Base-by-base conservation (phyloP, 2,888 invertebrate species). In the Eupithecia insigniata region DNA sequence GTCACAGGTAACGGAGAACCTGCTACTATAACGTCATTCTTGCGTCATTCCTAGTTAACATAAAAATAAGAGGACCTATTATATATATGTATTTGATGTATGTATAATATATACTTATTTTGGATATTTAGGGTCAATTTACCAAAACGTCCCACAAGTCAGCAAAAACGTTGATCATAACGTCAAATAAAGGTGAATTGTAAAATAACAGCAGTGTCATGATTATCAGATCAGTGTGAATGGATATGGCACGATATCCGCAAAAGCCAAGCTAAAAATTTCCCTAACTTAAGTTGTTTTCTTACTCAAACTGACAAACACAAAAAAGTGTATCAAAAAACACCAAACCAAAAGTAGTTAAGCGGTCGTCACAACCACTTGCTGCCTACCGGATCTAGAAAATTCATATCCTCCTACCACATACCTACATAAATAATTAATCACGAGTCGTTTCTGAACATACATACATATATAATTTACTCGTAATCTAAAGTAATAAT, bases 351-450 rank as follows among this genome's bases (percentile, higher is more conserved):
- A 60, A 58, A 58, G 28, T 58, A 28, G 28, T 58, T 28, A 58
- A 18, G 30, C 28, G 28, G 18, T 60, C 30, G 5, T 18, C 60
- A 18, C 18, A 30, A 60, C 30, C 60, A 60, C 22, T 60, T 7
- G 58, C 55, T 58, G 28, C 55, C 22, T 60, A 30, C 60, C 60
- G 60, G 60, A 60, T 60, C 60, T 30, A 30, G 60, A 60, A 30
- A 60, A 28, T 12, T 16, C 28, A 30, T 60, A 60, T 55, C 55
- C 55, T 55, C 51, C n/a, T 22, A 16, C 26, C 1, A 30, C 30
- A 28, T 60, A 60, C 30, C 30, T 30, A 60, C 28, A 60, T 16
- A 28, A 60, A 60, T 30, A 51, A 51, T 26, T 55, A 55, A 12
- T 26, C 4, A 55, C 55, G 12, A 22, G 12, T 26, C 12, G 14